Base-by-base conservation (phyloP, 2,888 invertebrate genomes). In the Pandemis cinnamomeana region DNA sequence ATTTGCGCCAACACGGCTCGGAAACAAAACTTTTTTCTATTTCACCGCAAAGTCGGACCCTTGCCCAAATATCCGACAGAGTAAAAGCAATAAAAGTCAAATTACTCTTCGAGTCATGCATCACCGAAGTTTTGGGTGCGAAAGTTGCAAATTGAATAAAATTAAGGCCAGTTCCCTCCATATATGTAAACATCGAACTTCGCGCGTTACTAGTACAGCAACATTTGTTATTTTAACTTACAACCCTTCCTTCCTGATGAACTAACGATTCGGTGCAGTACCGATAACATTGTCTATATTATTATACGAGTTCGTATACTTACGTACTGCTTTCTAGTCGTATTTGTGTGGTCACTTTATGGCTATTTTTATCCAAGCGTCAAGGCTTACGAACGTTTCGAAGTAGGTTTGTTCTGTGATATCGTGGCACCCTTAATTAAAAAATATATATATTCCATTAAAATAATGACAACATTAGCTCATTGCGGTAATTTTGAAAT, bases 91-190 rank as follows among this genome's bases (percentile, higher is more conserved):
- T 92, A 91, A 92, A 92, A 92, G 87, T 90, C 90, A 87, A 91
- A 92, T 92, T 92, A 92, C 89, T 87, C 89, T 87, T 87, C 83
- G 87, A 91, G 87, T 91, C 90, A 91, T 92, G 89, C 90, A 90
- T 92, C 91, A 92, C 86, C 82, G 87, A 92, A 92, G 90, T 93
- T 92, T 92, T 85, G 92, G 92, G 92, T 89, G 85, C 85, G 85
- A 86, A 88, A 91, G 90, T 91, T 90, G 86, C 90, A 91, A 92
- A 93, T 92, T 91, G 91, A 92, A 93, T 92, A 88, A 91, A 92
- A 92, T 92, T 91, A 90, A 89, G 90, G 89, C 82, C 85, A 84
- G 83, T 80, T 84, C 84, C 80, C 71, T 63, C 70, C 67, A 67
- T 62, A 64, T 74, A 62, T 71, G 74, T 70, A 67, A 73, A 71